phyloP scores from a whole-genome alignment of 2,113 vertebrate genomes.

The Athene cunicularia region DNA sequence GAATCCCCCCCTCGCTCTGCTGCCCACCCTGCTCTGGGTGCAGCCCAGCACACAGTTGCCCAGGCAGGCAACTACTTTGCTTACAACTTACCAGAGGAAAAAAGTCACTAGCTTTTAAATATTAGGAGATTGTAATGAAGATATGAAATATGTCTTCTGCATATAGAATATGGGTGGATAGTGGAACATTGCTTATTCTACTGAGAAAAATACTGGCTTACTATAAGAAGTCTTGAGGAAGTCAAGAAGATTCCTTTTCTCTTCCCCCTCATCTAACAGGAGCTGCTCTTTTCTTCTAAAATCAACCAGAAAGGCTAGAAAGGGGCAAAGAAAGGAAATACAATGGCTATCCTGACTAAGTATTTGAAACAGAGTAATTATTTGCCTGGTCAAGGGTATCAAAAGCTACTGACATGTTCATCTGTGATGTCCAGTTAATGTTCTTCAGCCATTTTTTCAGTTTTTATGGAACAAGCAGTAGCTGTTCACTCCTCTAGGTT shows the following conservation, averaged over 20 bases:
- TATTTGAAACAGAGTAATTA: background rate
- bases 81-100: background rate
- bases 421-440: fast-evolving
- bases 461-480: background rate
- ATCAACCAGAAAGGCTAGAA: background rate
- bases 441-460: background rate
- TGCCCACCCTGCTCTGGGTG: too few relatives aligned
- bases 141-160: background rate
- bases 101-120: background rate
- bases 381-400: background rate
- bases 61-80: background rate
- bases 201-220: background rate
- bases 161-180: background rate
- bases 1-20: too few relatives aligned
- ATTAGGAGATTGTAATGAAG: background rate
- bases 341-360: background rate
- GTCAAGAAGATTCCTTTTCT: background rate
- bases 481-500: background rate
- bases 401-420: background rate
- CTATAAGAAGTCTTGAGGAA: background rate
- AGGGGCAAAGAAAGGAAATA: background rate
- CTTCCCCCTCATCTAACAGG: background rate
- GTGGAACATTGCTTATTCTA: background rate
- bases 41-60: too few relatives aligned
- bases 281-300: background rate